These are phyloP conservation scores for Oncopodura yosiiana DNA, from an alignment of 1,140 invertebrate species.

Conservation along the genomic window DNA sequence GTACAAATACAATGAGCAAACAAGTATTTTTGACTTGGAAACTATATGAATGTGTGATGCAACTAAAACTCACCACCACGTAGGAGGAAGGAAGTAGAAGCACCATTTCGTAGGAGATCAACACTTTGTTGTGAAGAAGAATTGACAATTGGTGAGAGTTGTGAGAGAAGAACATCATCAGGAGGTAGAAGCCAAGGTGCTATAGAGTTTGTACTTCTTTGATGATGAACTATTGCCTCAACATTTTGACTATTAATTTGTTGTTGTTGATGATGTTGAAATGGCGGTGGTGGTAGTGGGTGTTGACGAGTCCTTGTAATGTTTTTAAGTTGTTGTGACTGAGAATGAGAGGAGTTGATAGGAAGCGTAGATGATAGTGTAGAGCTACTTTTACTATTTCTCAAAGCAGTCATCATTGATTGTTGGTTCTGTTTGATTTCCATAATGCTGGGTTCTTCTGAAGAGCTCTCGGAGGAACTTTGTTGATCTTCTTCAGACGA, in stretches of 20 bases:
- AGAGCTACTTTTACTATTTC: too few species aligned
- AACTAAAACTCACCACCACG: background rate
- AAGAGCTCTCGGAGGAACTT: constrained; percentile 4
- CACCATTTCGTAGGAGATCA: constrained; percentile 8
- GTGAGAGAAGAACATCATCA: constrained; percentile 20
- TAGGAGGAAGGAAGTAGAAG: constrained; percentile 3
- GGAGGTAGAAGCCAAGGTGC: constrained; percentile 30
- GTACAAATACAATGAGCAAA: too few species aligned
- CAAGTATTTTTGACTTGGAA: too few species aligned
- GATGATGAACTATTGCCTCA: background rate
- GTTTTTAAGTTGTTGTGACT: background rate
- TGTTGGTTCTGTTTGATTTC: background rate
- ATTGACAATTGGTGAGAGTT: constrained; percentile 24
- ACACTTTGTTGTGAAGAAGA: background rate
- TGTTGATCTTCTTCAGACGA: constrained; percentile 17
- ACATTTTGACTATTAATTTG: background rate
- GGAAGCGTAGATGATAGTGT: too few species aligned
- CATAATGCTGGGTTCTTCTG: background rate
- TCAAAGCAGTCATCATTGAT: too few species aligned
- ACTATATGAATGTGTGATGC: constrained; percentile 3
- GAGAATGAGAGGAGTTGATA: too few species aligned
- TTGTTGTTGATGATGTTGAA: background rate
- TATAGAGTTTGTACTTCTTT: background rate
- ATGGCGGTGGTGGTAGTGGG: background rate
- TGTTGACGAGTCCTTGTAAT: background rate